Evolutionary conservation across 2,113 vertebrate genomes (phyloP).

Genomic region (Thunnus thynnus): DNA sequence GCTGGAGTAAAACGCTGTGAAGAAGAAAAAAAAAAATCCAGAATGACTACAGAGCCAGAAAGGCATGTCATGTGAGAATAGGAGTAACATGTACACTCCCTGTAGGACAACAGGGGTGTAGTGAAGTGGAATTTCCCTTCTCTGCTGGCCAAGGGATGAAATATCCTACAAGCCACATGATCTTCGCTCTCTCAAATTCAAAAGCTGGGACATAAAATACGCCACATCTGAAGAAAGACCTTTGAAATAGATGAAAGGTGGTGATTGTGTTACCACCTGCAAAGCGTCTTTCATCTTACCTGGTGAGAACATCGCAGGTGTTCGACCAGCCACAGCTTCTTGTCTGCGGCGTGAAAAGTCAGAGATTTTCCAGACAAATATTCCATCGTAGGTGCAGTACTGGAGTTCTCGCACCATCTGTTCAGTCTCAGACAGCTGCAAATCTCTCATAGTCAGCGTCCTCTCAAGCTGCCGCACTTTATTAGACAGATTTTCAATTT

Average conservation of each 20-base stretch:
- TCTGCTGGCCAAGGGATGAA: slow-evolving; percentile 4
- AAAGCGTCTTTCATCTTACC: slow-evolving; percentile 76
- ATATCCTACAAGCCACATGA: slow-evolving; percentile 14
- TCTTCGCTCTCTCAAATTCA: not conserved
- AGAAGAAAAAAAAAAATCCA: not conserved
- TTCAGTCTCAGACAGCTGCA: slow-evolving; percentile 91
- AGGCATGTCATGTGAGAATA: not conserved
- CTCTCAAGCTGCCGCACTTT: slow-evolving; percentile 94
- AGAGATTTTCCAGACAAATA: slow-evolving; percentile 93
- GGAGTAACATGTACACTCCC: slow-evolving; percentile 24
- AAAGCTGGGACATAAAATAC: not conserved
- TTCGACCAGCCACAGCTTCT: slow-evolving; percentile 88
- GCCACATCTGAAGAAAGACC: not conserved
- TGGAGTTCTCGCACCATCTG: slow-evolving; percentile 88
- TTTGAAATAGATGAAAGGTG: not conserved
- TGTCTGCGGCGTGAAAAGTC: slow-evolving; percentile 91
- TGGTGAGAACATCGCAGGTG: slow-evolving; percentile 95
- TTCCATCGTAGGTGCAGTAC: slow-evolving; percentile 89
- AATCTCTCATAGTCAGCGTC: slow-evolving; percentile 88
- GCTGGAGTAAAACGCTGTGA: slow-evolving; percentile 94
- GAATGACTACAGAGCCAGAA: not conserved
- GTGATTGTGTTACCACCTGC: no score
- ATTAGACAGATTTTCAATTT: slow-evolving; percentile 88
- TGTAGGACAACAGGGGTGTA: slow-evolving; percentile 41
- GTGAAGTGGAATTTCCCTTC: slow-evolving; percentile 33